A percentile compares a stretch with the other conserved stretches of the same genome.
phyloP scores from a whole-genome alignment of 2,888 invertebrate species.

The Drosophila formosana region DNA sequence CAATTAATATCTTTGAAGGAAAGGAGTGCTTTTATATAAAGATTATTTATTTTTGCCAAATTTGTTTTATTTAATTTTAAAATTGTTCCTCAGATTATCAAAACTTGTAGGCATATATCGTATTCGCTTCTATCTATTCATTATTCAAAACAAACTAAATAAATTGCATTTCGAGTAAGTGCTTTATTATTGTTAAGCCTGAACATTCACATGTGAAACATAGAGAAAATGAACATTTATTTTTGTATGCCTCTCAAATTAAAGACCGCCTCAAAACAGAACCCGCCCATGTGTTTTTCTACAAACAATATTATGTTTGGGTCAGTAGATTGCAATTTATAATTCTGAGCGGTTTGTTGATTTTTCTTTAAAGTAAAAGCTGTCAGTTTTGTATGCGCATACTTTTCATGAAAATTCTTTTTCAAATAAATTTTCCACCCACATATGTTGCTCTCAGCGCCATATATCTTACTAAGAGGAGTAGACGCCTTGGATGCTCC shows the following conservation, averaged over 20 bases:
- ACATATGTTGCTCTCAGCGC: conserved; percentile 53
- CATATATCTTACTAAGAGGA: conserved; percentile 61
- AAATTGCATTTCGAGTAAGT: background rate
- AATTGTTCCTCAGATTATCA: background rate
- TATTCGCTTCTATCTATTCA: background rate
- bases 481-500: conserved; percentile 16
- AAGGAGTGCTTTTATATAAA: no score
- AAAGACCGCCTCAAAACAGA: conserved; percentile 22
- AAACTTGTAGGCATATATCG: background rate
- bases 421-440: conserved; percentile 76
- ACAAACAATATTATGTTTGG: conserved; percentile 62
- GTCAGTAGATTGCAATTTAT: conserved; percentile 73
- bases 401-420: conserved; percentile 79
- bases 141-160: background rate
- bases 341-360: conserved; percentile 68
- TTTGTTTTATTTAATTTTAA: no score
- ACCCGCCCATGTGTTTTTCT: conserved; percentile 54
- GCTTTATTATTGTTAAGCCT: background rate
- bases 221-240: conserved; percentile 22
- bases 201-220: background rate
- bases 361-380: conserved; percentile 70
- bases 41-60: no score
- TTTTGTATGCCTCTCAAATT: conserved; percentile 27
- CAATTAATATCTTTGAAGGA: no score
- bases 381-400: conserved; percentile 78